Conservation (phyloP, 2,888 invertebrate species). For the Apotomis turbidana region DNA sequence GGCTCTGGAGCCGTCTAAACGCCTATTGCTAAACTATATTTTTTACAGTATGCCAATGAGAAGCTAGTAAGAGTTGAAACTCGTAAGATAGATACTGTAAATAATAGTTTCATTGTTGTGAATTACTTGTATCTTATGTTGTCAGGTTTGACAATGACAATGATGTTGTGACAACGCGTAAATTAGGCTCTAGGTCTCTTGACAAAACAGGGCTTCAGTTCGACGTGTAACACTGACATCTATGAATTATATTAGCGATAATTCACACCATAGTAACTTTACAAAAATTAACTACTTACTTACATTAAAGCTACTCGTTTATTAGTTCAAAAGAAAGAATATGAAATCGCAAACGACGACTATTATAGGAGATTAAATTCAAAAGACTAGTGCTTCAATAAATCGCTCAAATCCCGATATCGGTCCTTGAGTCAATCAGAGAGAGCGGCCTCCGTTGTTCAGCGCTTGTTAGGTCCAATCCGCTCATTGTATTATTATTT, state of each 20-base stretch:
- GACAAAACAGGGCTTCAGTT: too few relatives aligned
- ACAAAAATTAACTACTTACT: too few relatives aligned
- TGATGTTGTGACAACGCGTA: conserved; percentile 23
- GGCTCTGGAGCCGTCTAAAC: too few relatives aligned
- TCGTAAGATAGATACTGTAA: too few relatives aligned
- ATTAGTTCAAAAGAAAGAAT: too few relatives aligned
- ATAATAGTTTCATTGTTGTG: background rate
- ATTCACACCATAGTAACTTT: too few relatives aligned
- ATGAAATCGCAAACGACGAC: background rate
- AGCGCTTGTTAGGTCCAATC: conserved; percentile 55
- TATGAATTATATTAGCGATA: too few relatives aligned
- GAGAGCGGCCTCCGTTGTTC: conserved; percentile 47
- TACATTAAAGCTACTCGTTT: too few relatives aligned
- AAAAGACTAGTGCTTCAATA: conserved; percentile 28
- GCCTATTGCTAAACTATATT: too few relatives aligned
- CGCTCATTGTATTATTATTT: conserved; percentile 54
- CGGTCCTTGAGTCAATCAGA: conserved; percentile 50
- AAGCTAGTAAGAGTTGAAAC: too few relatives aligned
- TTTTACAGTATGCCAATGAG: too few relatives aligned
- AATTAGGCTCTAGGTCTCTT: conserved; percentile 1
- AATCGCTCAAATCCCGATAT: conserved; percentile 47
- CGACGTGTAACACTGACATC: too few relatives aligned
- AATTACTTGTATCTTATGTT: conserved; percentile 35
- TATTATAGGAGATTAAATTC: conserved; percentile 15
- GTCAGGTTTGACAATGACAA: conserved; percentile 26